Conservation (phyloP, 2,113 vertebrate species). For the Crotophaga sulcirostris region DNA sequence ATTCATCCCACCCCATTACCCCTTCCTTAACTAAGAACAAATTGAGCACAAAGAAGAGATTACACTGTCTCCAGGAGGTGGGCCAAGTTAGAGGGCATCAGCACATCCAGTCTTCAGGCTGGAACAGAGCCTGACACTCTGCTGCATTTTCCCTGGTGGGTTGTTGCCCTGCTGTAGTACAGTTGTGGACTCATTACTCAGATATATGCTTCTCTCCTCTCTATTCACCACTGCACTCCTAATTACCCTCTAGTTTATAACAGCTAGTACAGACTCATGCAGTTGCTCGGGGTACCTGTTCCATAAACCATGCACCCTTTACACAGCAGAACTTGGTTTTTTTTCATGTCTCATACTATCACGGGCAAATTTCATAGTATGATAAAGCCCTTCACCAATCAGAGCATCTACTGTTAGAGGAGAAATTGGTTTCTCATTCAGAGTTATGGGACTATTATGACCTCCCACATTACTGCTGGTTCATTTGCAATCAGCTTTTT, state of each 20-base stretch:
- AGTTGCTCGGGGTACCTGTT: conserved; percentile 21
- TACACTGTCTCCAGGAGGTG: neutral
- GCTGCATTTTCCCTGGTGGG: neutral
- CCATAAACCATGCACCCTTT: neutral
- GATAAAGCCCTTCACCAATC: conserved; percentile 60
- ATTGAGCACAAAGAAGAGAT: conserved; percentile 12
- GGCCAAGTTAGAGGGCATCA: neutral
- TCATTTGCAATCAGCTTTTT: conserved; percentile 80
- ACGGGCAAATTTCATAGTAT: conserved; percentile 37
- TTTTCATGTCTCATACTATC: neutral
- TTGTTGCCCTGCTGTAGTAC: conserved; percentile 26
- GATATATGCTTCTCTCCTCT: conserved; percentile 17
- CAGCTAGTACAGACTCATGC: neutral
- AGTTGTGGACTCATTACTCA: conserved; percentile 23
- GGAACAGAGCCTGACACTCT: neutral
- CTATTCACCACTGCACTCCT: conserved; percentile 28
- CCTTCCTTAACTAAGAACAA: conserved; percentile 34
- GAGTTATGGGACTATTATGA: conserved; percentile 69
- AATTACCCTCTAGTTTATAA: conserved; percentile 56
- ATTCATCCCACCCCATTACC: conserved; percentile 34
- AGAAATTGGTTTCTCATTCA: conserved; percentile 56
- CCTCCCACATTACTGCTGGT: conserved; percentile 73
- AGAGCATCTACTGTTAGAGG: conserved; percentile 41
- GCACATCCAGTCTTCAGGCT: neutral
- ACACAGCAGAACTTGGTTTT: neutral